A percentile compares a stretch with the other conserved stretches of the same genome.
Evolutionary conservation across 2,888 invertebrate genomes (phyloP).

Genomic region (Meteorus colon): DNA sequence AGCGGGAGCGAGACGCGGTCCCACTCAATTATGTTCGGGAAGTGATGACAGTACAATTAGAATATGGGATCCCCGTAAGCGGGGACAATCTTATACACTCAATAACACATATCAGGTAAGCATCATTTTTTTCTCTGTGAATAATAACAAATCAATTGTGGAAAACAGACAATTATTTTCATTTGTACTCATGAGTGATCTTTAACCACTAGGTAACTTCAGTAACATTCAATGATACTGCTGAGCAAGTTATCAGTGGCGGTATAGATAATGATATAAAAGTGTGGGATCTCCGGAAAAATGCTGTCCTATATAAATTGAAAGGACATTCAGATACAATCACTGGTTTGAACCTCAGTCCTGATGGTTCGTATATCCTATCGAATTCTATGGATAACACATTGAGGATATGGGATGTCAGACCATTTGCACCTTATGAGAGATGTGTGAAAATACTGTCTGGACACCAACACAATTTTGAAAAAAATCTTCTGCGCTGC

Average conservation of each 20-base stretch:
- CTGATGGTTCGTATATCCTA: constrained; percentile 90
- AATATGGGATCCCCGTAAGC: constrained; percentile 94
- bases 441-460: constrained; percentile 93
- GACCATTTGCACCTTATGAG: constrained; percentile 94
- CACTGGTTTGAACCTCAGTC: constrained; percentile 90
- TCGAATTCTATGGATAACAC: constrained; percentile 98
- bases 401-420: constrained; percentile 95
- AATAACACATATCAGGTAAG: constrained; percentile 82
- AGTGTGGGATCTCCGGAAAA: constrained; percentile 97
- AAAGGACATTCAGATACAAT: constrained; percentile 97
- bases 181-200: constrained; percentile 8
- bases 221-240: constrained; percentile 95
- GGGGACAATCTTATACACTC: constrained; percentile 83
- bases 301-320: constrained; percentile 87
- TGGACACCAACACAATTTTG: constrained; percentile 98
- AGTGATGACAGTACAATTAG: constrained; percentile 96
- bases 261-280: constrained; percentile 98
- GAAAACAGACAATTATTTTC: background rate
- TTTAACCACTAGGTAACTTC: constrained; percentile 78
- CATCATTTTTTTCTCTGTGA: too few species aligned
- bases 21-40: constrained; percentile 92
- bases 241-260: constrained; percentile 94
- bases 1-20: constrained; percentile 87
- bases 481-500: constrained; percentile 95
- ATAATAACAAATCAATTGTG: background rate